A percentile compares a stretch with the other conserved stretches of the same genome.
These are phyloP conservation scores for Nyctibius bracteatus DNA, from an alignment of 2,113 vertebrate genomes.

Conservation along the genomic window DNA sequence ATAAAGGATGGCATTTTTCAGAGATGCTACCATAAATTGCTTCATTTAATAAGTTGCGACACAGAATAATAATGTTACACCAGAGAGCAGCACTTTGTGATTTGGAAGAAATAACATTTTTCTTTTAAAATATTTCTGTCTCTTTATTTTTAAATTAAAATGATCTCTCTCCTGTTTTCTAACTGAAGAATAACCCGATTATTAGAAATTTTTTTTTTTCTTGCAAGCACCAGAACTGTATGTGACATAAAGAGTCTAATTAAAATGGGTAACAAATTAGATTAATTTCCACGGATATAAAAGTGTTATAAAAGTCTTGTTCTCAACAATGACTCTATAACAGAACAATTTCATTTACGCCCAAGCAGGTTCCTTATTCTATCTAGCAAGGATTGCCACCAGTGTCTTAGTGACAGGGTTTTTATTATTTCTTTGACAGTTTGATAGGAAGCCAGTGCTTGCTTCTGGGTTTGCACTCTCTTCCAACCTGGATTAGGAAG, in stretches of 20 bases:
- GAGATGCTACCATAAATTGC: slow-evolving; percentile 68
- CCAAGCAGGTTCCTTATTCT: slow-evolving; percentile 27
- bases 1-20: slow-evolving; percentile 65
- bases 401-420: slow-evolving; percentile 23
- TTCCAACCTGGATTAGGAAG: slow-evolving; percentile 57
- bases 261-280: slow-evolving; percentile 46
- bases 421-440: slow-evolving; percentile 66
- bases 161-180: slow-evolving; percentile 12
- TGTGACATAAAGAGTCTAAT: slow-evolving; percentile 21
- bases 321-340: slow-evolving; percentile 12
- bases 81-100: slow-evolving; percentile 56
- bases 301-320: slow-evolving; percentile 10
- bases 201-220: not conserved
- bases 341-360: slow-evolving; percentile 32
- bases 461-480: slow-evolving; percentile 72
- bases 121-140: not conserved
- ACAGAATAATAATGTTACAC: slow-evolving; percentile 70
- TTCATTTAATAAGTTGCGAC: slow-evolving; percentile 70
- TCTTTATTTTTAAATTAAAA: slow-evolving; percentile 48
- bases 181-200: slow-evolving; percentile 14
- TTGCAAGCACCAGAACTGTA: not conserved
- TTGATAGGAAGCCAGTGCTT: slow-evolving; percentile 74
- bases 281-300: not conserved
- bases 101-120: slow-evolving; percentile 56
- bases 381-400: slow-evolving; percentile 1